Conservation (phyloP, 2,797 vertebrate genomes). For the Dermochelys coriacea region DNA sequence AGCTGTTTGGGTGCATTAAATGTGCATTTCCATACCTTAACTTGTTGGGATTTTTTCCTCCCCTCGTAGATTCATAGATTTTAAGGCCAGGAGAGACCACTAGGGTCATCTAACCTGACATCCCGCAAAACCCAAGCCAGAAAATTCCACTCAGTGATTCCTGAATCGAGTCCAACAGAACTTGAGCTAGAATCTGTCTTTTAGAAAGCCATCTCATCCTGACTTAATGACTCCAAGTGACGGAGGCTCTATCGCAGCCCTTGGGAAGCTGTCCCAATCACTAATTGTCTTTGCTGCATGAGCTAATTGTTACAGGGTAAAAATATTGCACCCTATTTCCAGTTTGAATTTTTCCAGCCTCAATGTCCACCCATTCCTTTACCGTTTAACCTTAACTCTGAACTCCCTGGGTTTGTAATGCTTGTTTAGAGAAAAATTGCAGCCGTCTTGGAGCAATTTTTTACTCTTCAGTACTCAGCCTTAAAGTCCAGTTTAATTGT, state of each 20-base stretch:
- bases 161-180: neutral
- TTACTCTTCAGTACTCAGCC: constrained; percentile 32
- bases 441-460: neutral
- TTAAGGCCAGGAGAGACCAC: neutral
- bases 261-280: neutral
- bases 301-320: neutral
- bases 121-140: neutral
- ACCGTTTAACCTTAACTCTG: neutral
- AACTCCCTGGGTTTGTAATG: neutral
- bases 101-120: neutral
- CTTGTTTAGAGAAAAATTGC: neutral
- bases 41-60: neutral
- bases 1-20: neutral
- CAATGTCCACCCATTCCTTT: neutral
- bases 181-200: neutral
- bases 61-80: neutral
- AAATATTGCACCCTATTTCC: neutral
- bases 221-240: neutral
- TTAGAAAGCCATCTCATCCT: neutral
- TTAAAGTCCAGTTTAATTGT: constrained; percentile 33
- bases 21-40: neutral
- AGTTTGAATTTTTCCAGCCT: constrained; percentile 5
- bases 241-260: neutral
- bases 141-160: neutral
- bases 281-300: neutral